phyloP scores from a whole-genome alignment of 2,113 vertebrate genomes.

The Tachysurus vachellii region DNA sequence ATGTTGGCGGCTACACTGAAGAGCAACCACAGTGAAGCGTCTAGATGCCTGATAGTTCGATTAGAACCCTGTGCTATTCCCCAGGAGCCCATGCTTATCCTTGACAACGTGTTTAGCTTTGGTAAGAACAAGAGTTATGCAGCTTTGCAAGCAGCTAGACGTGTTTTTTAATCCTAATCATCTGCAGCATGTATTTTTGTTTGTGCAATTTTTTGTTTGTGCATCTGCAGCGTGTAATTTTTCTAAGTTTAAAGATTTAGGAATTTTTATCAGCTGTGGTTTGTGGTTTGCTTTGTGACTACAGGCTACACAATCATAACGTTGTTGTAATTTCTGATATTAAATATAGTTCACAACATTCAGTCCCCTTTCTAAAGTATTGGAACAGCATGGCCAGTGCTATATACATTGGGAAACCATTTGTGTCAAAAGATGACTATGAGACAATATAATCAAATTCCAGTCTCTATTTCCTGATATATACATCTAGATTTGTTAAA shows the following conservation, averaged over 20 bases:
- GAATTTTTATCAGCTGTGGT: background rate
- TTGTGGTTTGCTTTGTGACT: background rate
- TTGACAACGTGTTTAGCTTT: slow-evolving; percentile 85
- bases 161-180: background rate
- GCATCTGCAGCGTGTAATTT: too few relatives aligned
- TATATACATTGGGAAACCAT: background rate
- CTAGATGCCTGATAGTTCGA: slow-evolving; percentile 75
- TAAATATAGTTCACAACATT: background rate
- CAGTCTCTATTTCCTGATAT: background rate
- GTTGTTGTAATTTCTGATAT: background rate
- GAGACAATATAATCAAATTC: background rate
- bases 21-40: slow-evolving; percentile 72
- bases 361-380: background rate
- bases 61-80: slow-evolving; percentile 58
- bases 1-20: slow-evolving; percentile 82
- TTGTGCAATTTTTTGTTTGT: background rate
- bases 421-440: background rate
- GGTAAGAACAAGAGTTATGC: slow-evolving; percentile 73
- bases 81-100: slow-evolving; percentile 64
- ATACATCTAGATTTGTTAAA: background rate
- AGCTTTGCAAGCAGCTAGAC: background rate
- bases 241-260: background rate
- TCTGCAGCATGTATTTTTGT: background rate
- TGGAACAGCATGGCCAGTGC: background rate
- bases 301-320: background rate